Base-by-base conservation (phyloP, 2,797 vertebrate genomes). In the Poeciliopsis presidionis region DNA sequence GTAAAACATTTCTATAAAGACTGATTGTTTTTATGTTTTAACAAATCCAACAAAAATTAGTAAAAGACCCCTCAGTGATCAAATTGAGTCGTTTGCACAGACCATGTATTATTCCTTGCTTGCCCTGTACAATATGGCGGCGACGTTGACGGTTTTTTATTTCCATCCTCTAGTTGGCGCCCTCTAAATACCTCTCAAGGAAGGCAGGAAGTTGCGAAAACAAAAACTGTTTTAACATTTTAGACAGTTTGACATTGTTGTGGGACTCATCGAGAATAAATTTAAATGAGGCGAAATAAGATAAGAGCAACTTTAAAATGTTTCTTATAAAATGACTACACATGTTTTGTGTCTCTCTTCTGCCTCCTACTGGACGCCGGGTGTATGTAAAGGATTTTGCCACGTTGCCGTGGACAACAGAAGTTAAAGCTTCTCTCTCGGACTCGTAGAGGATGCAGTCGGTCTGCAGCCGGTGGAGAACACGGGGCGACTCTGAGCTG, bases 371-470 rank as follows among this genome's bases (percentile, higher is more conserved):
- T 73, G 92, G 90, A 77, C 81, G 33, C 76, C 33, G 39, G 43
- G 43, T 18, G 71, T 51, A 78, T 41, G 81, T 41, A 39, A 74
- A 55, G 75, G 74, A 74, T 77, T 46, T 84, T 95, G 96, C 96
- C 96, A 96, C 95, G 96, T 96, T 95, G 95, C 92, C 72, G 88
- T 78, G 87, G 89, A 88, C 85, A 88, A 88, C 79, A 80, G 85
- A 63, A 39, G 81, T 71, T 81, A 82, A 75, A 74, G 71, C 72
- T 74, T 25, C 45, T 8, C 36, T 1, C 63, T 16, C 74, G 33
- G 22, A 39, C n/a, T 63, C 13, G 30, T 77, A 69, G 55, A 85
- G 82, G 91, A 90, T 90, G 90, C 57, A 84, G 73, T 77, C 73
- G 16, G 12, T 76, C 72, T 3, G 33, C 77, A 41, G 70, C 69